A percentile compares a stretch with the other conserved stretches of the same genome.
Conservation (phyloP, 2,113 vertebrate genomes). For the Arizona elegans region DNA sequence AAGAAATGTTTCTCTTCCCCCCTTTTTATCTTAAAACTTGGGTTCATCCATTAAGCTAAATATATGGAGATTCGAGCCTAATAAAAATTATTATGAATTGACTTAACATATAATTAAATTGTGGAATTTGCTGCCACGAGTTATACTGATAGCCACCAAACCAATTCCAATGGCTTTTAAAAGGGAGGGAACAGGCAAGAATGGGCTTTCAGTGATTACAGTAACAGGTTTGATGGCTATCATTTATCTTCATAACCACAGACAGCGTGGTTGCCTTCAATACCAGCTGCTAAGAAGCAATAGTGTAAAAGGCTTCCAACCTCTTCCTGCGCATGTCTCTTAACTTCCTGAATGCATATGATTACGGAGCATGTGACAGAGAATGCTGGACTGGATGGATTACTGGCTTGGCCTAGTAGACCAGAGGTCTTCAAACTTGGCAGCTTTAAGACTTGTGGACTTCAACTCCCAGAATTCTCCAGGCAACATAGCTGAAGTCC, state of each 20-base stretch:
- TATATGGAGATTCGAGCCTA: background rate
- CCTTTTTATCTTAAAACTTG: background rate
- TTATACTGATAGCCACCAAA: background rate
- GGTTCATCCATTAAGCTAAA: background rate
- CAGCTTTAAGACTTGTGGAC: too few species aligned
- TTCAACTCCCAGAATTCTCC: too few species aligned
- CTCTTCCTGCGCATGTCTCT: background rate
- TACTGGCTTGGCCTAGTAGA: background rate
- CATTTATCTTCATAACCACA: background rate
- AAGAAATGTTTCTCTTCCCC: background rate
- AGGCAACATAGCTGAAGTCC: too few species aligned
- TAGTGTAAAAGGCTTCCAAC: background rate
- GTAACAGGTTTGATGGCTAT: background rate
- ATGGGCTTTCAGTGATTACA: background rate
- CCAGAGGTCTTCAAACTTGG: too few species aligned
- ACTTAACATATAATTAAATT: background rate
- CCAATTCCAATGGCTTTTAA: background rate
- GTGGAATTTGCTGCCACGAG: background rate
- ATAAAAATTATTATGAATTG: background rate
- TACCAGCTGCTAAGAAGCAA: background rate
- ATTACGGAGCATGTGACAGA: background rate
- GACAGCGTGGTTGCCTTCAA: background rate
- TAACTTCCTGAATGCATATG: background rate
- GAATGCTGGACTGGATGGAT: background rate
- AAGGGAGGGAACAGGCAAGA: background rate